Evolutionary conservation across 2,113 vertebrate genomes (phyloP).

Genomic region (Carassius gibelio): DNA sequence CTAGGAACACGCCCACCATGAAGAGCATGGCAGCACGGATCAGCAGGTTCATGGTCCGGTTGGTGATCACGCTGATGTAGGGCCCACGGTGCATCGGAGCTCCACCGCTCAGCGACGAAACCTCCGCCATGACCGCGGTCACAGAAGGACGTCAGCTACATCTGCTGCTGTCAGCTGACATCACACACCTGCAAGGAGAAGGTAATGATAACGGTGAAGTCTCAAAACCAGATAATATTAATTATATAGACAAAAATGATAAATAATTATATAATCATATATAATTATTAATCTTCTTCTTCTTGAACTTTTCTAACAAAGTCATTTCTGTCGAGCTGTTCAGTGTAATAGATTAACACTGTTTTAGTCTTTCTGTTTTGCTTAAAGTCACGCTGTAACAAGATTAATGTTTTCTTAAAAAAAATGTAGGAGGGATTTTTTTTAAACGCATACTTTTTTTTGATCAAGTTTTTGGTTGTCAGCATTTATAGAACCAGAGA

Average conservation of each 20-base stretch:
- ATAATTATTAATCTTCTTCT: no score
- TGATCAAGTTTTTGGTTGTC: no score
- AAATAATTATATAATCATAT: no score
- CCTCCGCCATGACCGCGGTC: constrained; percentile 29
- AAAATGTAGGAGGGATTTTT: no score
- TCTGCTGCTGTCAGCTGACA: not conserved
- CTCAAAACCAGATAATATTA: not conserved
- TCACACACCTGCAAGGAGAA: constrained; percentile 19
- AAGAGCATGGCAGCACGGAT: constrained; percentile 88
- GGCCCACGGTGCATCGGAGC: constrained; percentile 69
- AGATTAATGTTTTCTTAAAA: no score
- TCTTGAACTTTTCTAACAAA: no score
- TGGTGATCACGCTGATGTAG: constrained; percentile 84
- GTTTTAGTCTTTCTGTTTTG: no score
- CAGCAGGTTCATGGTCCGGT: constrained; percentile 84
- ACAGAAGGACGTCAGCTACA: constrained; percentile 10
- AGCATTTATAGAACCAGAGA: no score
- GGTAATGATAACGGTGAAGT: not conserved
- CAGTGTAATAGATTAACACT: no score
- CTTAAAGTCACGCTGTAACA: no score
- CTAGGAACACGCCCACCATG: constrained; percentile 90
- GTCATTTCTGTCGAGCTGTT: no score
- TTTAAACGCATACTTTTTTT: no score
- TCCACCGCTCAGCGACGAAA: not conserved
- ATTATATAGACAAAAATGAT: not conserved